These are phyloP conservation scores for Bembecia ichneumoniformis DNA, from an alignment of 2,888 invertebrate genomes.

Conservation along the genomic window DNA sequence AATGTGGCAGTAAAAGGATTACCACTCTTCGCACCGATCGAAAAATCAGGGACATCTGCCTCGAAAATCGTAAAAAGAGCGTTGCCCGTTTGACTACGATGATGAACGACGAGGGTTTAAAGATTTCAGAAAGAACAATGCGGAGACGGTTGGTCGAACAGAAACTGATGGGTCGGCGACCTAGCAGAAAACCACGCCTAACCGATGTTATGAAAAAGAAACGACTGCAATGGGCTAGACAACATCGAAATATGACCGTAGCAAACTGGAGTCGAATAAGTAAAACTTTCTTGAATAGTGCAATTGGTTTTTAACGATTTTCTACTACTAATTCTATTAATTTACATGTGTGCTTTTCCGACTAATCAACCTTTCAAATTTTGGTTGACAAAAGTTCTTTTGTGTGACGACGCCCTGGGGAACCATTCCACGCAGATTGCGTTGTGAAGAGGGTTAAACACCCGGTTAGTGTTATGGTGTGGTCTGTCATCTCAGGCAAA, in stretches of 20 bases:
- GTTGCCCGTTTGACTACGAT: too few species aligned
- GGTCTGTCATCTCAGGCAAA: too few species aligned
- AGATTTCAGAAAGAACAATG: too few species aligned
- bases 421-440: slow-evolving; percentile 8
- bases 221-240: too few species aligned
- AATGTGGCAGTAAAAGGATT: background rate
- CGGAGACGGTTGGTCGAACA: too few species aligned
- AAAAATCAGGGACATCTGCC: background rate
- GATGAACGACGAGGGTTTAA: too few species aligned
- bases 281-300: background rate
- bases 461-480: slow-evolving; percentile 7
- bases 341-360: too few species aligned
- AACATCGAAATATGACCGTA: too few species aligned
- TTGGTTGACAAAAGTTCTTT: slow-evolving; percentile 5
- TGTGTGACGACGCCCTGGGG: slow-evolving; percentile 7
- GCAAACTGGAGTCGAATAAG: background rate
- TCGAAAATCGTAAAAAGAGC: background rate
- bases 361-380: background rate
- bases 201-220: too few species aligned
- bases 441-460: slow-evolving; percentile 9
- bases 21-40: background rate
- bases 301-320: background rate
- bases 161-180: too few species aligned
- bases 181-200: too few species aligned
- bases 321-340: background rate